Conservation (phyloP, 2,797 vertebrate species). For the Gallinago stenura region DNA sequence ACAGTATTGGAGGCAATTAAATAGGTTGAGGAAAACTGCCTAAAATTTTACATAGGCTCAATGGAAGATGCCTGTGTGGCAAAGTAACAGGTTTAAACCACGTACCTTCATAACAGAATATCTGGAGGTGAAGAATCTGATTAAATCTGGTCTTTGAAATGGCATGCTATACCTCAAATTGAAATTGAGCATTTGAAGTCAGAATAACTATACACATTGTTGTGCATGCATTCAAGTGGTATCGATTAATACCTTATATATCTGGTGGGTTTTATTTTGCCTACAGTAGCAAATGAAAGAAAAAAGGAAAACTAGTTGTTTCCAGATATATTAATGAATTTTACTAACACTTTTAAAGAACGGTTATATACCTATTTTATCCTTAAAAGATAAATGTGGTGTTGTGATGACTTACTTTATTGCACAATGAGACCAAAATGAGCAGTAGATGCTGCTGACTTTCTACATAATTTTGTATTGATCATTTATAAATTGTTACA, state of each 20-base stretch:
- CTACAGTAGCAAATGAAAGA: not conserved
- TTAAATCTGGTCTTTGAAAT: not conserved
- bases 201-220: not conserved
- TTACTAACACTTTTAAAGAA: not conserved
- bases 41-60: not conserved
- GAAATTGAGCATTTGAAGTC: not conserved
- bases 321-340: not conserved
- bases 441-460: not conserved
- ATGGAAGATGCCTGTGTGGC: not conserved
- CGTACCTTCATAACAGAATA: not conserved
- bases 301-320: not conserved
- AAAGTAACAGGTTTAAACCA: not conserved
- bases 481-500: not conserved
- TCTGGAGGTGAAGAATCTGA: not conserved
- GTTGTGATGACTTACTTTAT: not conserved
- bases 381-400: not conserved
- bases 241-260: not conserved
- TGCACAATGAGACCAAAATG: not conserved
- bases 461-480: not conserved
- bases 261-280: not conserved
- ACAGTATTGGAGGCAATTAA: not conserved
- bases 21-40: not conserved
- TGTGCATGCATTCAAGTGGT: not conserved
- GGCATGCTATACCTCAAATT: not conserved
- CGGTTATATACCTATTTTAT: not conserved